These are phyloP conservation scores for Hycleus phaleratus DNA, from an alignment of 1,140 invertebrate species.

Conservation along the genomic window DNA sequence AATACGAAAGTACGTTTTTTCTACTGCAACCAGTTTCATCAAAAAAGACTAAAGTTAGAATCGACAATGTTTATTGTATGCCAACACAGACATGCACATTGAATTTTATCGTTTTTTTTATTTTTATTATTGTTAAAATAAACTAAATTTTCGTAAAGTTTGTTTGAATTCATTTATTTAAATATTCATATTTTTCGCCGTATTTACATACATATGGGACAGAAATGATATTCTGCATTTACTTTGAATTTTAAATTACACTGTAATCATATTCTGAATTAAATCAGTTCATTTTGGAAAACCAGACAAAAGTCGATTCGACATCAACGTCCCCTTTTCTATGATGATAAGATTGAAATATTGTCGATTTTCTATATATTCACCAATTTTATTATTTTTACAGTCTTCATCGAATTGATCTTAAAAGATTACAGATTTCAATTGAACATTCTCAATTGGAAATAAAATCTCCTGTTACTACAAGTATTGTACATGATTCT, in stretches of 20 bases:
- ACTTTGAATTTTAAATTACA: slow-evolving; percentile 42
- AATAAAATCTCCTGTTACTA: too few species aligned
- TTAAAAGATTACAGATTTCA: too few species aligned
- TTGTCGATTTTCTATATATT: slow-evolving; percentile 23
- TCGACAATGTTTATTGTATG: too few species aligned
- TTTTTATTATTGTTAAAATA: slow-evolving; percentile 32
- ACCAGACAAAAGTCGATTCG: slow-evolving; percentile 32
- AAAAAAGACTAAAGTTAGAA: too few species aligned
- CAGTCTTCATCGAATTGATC: background rate
- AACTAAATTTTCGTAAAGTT: slow-evolving; percentile 30
- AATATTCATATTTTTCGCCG: slow-evolving; percentile 37
- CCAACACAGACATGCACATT: too few species aligned
- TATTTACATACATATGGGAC: slow-evolving; percentile 42
- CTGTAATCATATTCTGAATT: slow-evolving; percentile 43
- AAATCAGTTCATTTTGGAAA: slow-evolving; percentile 42
- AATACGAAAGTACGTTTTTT: background rate
- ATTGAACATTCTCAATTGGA: too few species aligned
- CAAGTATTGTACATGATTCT: too few species aligned
- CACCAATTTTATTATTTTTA: slow-evolving; percentile 22
- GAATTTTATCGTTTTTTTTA: too few species aligned
- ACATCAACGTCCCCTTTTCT: slow-evolving; percentile 22
- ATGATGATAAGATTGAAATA: slow-evolving; percentile 39
- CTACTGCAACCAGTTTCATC: background rate
- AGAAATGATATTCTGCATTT: slow-evolving; percentile 39
- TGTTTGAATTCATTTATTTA: slow-evolving; percentile 37